Percentiles rank a stretch among this genome's conserved stretches.
These are phyloP conservation scores for Dolichopus griseipennis DNA, from an alignment of 2,888 invertebrate genomes.

Conservation along the genomic window DNA sequence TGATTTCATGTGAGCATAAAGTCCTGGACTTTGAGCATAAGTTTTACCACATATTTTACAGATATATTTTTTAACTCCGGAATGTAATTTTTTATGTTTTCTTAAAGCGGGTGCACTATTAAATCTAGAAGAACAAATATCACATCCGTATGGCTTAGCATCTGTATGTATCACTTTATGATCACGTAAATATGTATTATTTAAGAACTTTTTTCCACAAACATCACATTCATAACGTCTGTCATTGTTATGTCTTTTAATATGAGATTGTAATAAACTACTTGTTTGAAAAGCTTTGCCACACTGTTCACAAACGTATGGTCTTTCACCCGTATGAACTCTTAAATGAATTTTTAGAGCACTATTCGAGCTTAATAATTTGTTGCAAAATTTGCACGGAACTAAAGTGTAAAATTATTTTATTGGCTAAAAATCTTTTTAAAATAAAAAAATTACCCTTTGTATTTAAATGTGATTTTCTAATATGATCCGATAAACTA, in stretches of 20 bases:
- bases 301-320: conserved; percentile 13
- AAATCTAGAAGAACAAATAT: conserved; percentile 30
- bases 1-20: conserved; percentile 38
- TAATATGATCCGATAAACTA: background rate
- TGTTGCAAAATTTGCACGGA: background rate
- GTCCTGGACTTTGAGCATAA: conserved; percentile 36
- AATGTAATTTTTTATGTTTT: conserved; percentile 34
- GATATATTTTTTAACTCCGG: conserved; percentile 34
- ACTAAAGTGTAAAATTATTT: background rate
- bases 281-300: conserved; percentile 14
- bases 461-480: background rate
- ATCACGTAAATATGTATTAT: background rate
- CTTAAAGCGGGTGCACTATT: conserved; percentile 33
- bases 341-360: background rate
- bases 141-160: conserved; percentile 20
- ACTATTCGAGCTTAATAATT: background rate
- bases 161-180: background rate
- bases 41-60: conserved; percentile 34
- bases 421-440: background rate
- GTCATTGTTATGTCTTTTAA: background rate
- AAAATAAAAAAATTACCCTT: background rate
- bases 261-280: background rate
- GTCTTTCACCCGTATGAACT: background rate
- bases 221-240: background rate
- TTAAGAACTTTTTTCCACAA: background rate